Base-by-base conservation (phyloP, 2,113 vertebrate genomes). In the Eudyptes chrysolophus region DNA sequence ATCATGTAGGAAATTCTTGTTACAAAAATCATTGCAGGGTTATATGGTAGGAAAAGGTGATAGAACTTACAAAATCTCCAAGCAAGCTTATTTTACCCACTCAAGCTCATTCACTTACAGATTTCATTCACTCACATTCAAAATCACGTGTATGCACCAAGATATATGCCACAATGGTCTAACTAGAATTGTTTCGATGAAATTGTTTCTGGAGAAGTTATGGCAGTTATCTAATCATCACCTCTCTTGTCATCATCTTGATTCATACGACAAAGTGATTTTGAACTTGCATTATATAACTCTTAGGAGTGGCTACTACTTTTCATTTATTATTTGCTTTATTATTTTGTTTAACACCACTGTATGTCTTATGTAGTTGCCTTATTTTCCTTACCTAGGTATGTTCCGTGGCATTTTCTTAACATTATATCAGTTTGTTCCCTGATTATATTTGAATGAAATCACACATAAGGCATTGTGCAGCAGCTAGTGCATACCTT, bases 311-410 rank as follows among this genome's bases (percentile, higher is more conserved):
- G 13, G 22, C 11, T 77, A 32, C 29, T 90, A 58, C 3, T 76
- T 89, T 78, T 36, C 57, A 49, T 34, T 34, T 51, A 68, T 48
- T 81, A 36, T 42, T 88, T 72, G 5, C 46, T 77, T 51, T 32
- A 57, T 51, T 72, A 16, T 42, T 80, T 87, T 75, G 21, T 65
- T 72, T 54, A 48, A 29, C 13, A 42, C 16, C 16, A 42, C 30
- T 1, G 0, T 52, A 20, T 42, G 5, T 52, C 29, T 71, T 80
- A 19, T 0, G 1, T 13, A 38, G 15, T 62, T 72, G 42, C 42
- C 10, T 52, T 84, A 3, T 92, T 62, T 92, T 80, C 51, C 34
- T 81, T 58, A 68, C 16, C 8, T 68, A 21, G 29, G 2, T 62
- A 32, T 49, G 30, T 57, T 87, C 57, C 34, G 30, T 6, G 4